Conservation (phyloP, 2,797 vertebrate genomes). For the Pipistrellus kuhlii region DNA sequence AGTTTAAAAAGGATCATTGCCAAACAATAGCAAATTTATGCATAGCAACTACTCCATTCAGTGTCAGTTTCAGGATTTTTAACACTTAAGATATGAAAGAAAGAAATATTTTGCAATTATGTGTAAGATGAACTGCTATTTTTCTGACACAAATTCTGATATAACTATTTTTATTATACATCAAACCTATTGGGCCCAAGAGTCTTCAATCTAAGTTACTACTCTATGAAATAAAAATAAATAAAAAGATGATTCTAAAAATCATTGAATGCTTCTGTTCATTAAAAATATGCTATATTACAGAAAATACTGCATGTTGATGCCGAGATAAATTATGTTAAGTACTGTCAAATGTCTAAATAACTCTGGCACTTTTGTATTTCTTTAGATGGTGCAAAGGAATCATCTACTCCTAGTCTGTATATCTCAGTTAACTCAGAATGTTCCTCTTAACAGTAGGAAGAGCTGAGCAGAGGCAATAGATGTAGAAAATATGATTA, state of each 20-base stretch:
- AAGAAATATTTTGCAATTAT: slow-evolving; percentile 75
- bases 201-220: slow-evolving; percentile 68
- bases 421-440: background rate
- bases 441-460: background rate
- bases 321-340: slow-evolving; percentile 30
- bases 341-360: background rate
- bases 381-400: background rate
- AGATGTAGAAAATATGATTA: slow-evolving; percentile 5
- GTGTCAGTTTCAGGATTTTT: slow-evolving; percentile 61
- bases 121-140: slow-evolving; percentile 40
- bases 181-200: slow-evolving; percentile 49
- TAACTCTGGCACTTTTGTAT: background rate
- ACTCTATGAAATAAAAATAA: slow-evolving; percentile 74
- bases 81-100: slow-evolving; percentile 73
- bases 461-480: background rate
- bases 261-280: slow-evolving; percentile 50
- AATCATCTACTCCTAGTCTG: background rate
- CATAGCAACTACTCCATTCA: slow-evolving; percentile 27
- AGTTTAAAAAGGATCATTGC: slow-evolving; percentile 78
- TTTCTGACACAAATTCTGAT: slow-evolving; percentile 70
- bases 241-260: slow-evolving; percentile 74
- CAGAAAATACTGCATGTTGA: slow-evolving; percentile 3
- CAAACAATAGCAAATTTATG: slow-evolving; percentile 78
- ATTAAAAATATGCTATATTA: slow-evolving; percentile 34
- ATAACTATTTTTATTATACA: slow-evolving; percentile 72